Evolutionary conservation across 2,113 vertebrate genomes (phyloP), one percentile per base, ranked within the genome.

Genomic region (Passer domesticus): DNA sequence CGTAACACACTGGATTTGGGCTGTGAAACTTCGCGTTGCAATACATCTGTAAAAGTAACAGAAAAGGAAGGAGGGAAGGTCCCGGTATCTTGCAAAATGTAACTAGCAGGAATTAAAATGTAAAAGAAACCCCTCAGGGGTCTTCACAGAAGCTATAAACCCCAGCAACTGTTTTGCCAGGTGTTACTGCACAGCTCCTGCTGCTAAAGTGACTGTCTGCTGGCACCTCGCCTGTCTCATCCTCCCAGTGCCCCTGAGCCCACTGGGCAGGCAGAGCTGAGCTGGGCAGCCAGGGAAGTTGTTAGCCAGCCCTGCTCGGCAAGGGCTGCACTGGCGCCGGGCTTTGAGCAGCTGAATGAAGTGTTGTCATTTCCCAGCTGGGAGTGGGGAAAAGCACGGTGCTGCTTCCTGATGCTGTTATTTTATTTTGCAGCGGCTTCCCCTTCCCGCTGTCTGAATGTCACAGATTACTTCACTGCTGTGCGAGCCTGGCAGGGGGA

Each of bases 391-490:
- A 52, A 77, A 83, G 92, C 93, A 28, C 37, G 6, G 94, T 46
- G 92, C 89, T 0, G 63, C 94, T 96, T 96, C 96, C 96, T 94
- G 96, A 94, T 14, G 81, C 94, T 94, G 95, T 91, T 96, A 78
- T 95, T 97, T 89, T 91, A 95, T 96, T 97, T 95, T 95, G 91
- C 95, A 80, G 92, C 39, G 1, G 94, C 96, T 96, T 97, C 94
- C 96, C 89, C 94, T 95, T 96, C 96, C 96, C 86, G 80, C 96
- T 96, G 96, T 89, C 95, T 95, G 83, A 93, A 92, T 94, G 96
- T 96, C 95, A 94, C 92, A 89, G 77, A 95, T 91, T 89, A 83
- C 74, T 92, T 35, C 95, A 90, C 95, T 11, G 80, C 94, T 94
- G 85, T 53, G 94, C 2, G 2, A 92, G 93, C 70, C 82, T n/a